Percentiles rank a stretch among this genome's conserved stretches.
phyloP scores from a whole-genome alignment of 2,797 vertebrate species.

The Aulostomus chinensis region DNA sequence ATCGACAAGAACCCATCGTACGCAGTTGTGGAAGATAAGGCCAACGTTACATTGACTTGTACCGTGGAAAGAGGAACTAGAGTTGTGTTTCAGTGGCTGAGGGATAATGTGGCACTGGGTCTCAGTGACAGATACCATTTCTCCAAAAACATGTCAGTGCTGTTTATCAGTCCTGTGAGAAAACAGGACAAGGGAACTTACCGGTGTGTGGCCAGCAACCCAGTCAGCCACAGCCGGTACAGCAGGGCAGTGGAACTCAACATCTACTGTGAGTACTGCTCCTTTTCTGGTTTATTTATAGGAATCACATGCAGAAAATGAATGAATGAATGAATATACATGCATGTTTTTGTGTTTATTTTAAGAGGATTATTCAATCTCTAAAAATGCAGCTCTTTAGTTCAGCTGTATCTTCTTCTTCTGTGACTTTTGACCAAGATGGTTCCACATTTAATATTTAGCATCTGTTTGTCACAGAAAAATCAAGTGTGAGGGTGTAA shows the following conservation, averaged over 20 bases:
- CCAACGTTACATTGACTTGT: conserved; percentile 90
- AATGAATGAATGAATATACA: no score
- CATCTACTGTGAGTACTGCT: conserved; percentile 91
- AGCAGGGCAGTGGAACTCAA: conserved; percentile 82
- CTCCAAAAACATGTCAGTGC: conserved; percentile 77
- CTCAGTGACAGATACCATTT: conserved; percentile 76
- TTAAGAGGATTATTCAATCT: no score
- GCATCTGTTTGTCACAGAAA: no score
- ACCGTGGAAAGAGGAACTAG: conserved; percentile 83
- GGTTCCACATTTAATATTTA: no score
- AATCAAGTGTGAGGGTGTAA: no score
- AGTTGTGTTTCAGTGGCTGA: conserved; percentile 87
- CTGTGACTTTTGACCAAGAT: no score
- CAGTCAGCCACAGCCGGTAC: conserved; percentile 77
- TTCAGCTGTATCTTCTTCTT: no score
- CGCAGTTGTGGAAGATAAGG: conserved; percentile 86
- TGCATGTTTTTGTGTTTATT: no score
- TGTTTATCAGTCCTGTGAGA: conserved; percentile 87
- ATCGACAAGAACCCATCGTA: conserved; percentile 78
- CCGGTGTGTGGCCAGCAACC: conserved; percentile 86
- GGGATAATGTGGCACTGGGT: conserved; percentile 75
- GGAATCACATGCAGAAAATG: no score
- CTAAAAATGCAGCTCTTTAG: no score
- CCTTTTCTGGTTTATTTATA: no score
- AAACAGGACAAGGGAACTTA: conserved; percentile 92